Conservation (phyloP, 2,797 vertebrate species). For the Chanos chanos region DNA sequence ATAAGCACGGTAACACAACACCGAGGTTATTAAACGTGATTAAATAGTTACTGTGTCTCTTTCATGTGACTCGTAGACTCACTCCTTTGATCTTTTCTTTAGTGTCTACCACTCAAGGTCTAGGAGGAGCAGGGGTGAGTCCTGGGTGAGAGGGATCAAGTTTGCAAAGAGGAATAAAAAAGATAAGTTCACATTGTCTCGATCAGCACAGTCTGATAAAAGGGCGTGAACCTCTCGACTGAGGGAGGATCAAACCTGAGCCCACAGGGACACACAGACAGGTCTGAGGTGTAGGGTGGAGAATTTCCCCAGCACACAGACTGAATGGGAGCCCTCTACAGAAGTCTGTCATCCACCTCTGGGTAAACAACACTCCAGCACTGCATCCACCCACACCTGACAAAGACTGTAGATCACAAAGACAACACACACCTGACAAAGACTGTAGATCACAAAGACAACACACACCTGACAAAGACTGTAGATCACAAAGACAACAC, state of each 20-base stretch:
- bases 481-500: background rate
- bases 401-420: too few species aligned
- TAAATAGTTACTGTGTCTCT: background rate
- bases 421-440: too few species aligned
- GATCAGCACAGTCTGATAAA: too few species aligned
- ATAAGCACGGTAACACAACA: background rate
- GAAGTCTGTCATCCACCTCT: too few species aligned
- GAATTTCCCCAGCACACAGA: too few species aligned
- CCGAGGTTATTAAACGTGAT: background rate
- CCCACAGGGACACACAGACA: too few species aligned
- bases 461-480: constrained; percentile 1
- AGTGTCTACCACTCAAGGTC: constrained; percentile 1
- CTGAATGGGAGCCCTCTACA: too few species aligned
- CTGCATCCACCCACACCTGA: too few species aligned
- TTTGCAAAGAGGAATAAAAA: background rate
- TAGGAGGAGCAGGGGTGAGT: background rate
- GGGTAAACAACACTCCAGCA: too few species aligned
- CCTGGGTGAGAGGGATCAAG: background rate
- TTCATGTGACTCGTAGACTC: background rate
- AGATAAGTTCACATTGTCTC: background rate
- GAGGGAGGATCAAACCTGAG: too few species aligned
- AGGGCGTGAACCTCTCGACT: too few species aligned
- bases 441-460: too few species aligned
- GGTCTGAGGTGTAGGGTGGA: background rate
- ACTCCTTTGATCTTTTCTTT: constrained; percentile 17